Evolutionary conservation across 2,113 vertebrate species (phyloP).

Genomic region (Actinemys pallida): DNA sequence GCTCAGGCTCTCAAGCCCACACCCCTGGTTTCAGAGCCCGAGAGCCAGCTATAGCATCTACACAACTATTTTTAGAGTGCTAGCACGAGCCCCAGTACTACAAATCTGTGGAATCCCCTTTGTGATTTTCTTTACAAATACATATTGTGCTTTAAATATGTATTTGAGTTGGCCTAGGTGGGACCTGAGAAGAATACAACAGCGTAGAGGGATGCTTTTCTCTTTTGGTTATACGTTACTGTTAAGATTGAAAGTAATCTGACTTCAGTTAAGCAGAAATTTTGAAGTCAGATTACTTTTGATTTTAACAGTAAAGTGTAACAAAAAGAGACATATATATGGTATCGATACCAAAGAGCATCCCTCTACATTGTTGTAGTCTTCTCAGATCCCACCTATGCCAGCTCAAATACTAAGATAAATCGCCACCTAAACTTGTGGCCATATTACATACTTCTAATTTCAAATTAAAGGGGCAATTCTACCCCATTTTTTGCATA

Average conservation of each 20-base stretch:
- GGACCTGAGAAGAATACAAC: background rate
- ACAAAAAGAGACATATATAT: background rate
- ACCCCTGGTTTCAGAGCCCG: background rate
- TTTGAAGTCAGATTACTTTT: background rate
- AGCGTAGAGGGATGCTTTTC: background rate
- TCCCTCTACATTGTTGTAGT: background rate
- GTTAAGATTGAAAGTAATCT: background rate
- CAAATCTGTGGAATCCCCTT: background rate
- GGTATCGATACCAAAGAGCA: background rate
- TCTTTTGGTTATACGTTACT: background rate
- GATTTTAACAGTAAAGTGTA: background rate
- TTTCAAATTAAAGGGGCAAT: background rate
- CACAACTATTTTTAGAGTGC: background rate
- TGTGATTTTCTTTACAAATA: background rate
- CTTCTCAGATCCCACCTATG: background rate
- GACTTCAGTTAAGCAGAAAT: background rate
- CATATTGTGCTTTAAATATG: background rate
- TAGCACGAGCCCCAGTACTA: rapidly evolving
- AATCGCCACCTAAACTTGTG: background rate
- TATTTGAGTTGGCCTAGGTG: background rate
- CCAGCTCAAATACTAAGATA: background rate
- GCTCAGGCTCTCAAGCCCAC: background rate
- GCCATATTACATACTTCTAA: background rate
- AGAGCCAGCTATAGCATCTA: too few species aligned
- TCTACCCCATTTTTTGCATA: background rate